Evolutionary conservation across 2,797 vertebrate species (phyloP).

Genomic region (Taeniopygia guttata): DNA sequence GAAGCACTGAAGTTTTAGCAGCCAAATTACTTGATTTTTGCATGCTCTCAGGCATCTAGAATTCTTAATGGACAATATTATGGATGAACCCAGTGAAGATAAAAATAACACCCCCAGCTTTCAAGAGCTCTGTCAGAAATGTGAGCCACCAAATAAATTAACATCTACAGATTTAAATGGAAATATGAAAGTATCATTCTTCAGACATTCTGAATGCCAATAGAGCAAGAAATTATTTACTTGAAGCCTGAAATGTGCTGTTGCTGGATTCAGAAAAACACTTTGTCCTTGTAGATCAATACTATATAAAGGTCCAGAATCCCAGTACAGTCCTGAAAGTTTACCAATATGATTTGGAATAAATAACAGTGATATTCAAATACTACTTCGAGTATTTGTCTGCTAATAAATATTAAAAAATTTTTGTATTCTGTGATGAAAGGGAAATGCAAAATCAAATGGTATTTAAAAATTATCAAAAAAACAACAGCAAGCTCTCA

Average conservation of each 20-base stretch:
- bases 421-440: background rate
- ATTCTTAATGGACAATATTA: constrained; percentile 20
- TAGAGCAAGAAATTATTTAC: background rate
- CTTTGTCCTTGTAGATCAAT: background rate
- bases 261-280: background rate
- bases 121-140: background rate
- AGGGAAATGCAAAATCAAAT: background rate
- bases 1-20: background rate
- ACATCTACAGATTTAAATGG: constrained; percentile 15
- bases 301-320: background rate
- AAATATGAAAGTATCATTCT: constrained; percentile 32
- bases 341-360: background rate
- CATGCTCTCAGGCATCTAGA: background rate
- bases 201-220: constrained; percentile 8
- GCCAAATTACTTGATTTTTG: background rate
- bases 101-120: constrained; percentile 23
- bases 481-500: background rate
- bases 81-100: background rate
- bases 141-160: constrained; percentile 16
- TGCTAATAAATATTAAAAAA: background rate
- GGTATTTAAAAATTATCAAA: background rate
- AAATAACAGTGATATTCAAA: background rate
- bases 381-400: background rate
- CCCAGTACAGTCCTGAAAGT: background rate
- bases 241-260: background rate